phyloP scores from a whole-genome alignment of 2,888 invertebrate species.

The Cephus runcator region DNA sequence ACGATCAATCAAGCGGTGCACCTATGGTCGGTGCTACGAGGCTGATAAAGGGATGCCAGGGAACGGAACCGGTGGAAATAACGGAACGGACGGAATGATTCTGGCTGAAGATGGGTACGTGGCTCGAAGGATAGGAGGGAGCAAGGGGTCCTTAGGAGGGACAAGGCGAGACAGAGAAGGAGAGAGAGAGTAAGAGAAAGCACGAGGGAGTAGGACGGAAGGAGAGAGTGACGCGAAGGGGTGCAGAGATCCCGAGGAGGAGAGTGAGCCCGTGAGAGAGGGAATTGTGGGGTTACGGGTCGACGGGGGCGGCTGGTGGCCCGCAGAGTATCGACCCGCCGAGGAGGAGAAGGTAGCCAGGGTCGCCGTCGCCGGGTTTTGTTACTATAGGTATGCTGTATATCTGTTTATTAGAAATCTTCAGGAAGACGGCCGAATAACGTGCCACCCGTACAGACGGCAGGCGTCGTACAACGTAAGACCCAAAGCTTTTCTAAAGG shows the following conservation, averaged over 20 bases:
- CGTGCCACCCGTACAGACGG: background rate
- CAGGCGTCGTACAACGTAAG: background rate
- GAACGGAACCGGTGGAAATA: background rate
- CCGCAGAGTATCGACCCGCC: slow-evolving; percentile 64
- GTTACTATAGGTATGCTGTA: slow-evolving; percentile 59
- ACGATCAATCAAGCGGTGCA: slow-evolving; percentile 59
- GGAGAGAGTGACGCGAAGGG: slow-evolving; percentile 18
- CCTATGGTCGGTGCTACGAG: slow-evolving; percentile 39
- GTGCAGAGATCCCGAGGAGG: slow-evolving; percentile 23
- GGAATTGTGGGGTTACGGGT: slow-evolving; percentile 22
- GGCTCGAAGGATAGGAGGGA: slow-evolving; percentile 36
- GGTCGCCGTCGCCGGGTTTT: slow-evolving; percentile 61
- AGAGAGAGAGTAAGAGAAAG: slow-evolving; percentile 23
- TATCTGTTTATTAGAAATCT: slow-evolving; percentile 37
- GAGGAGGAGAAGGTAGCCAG: slow-evolving; percentile 54
- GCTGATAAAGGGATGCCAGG: background rate
- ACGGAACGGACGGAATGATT: slow-evolving; percentile 34
- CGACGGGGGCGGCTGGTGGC: slow-evolving; percentile 50
- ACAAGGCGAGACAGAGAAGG: slow-evolving; percentile 6
- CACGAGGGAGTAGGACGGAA: slow-evolving; percentile 27
- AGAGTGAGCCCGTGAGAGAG: slow-evolving; percentile 34
- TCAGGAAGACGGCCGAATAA: slow-evolving; percentile 9
- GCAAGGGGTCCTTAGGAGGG: slow-evolving; percentile 15
- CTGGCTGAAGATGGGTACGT: slow-evolving; percentile 47
- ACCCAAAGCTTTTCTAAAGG: background rate